Conservation (phyloP, 2,797 vertebrate genomes). For the Cyprinella venusta region DNA sequence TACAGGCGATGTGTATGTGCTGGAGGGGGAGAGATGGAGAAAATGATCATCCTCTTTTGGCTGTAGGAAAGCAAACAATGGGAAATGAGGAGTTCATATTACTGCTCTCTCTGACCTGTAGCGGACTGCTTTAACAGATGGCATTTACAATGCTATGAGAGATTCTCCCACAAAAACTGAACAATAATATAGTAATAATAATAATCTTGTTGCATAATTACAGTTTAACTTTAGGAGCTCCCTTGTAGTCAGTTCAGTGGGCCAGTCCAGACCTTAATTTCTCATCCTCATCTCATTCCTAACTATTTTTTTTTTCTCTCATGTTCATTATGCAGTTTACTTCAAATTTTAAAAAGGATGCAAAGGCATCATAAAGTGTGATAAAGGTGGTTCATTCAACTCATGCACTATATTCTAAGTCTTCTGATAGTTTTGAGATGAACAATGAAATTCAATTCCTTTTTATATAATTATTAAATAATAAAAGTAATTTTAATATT, state of each 20-base stretch:
- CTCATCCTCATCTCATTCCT: not conserved
- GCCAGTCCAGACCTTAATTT: not conserved
- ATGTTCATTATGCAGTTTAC: not conserved
- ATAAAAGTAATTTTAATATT: not conserved
- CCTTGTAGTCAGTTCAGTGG: not conserved
- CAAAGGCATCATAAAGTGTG: not conserved
- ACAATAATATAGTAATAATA: constrained; percentile 18
- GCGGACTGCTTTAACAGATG: constrained; percentile 68
- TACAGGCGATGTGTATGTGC: constrained; percentile 51
- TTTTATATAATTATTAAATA: too few species aligned
- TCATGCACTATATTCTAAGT: not conserved
- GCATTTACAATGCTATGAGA: constrained; percentile 50
- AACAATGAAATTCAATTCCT: not conserved
- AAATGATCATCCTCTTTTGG: constrained; percentile 69
- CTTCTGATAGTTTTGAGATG: not conserved
- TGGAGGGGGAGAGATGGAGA: constrained; percentile 52
- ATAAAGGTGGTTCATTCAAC: not conserved
- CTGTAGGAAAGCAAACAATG: constrained; percentile 80
- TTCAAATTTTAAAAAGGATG: not conserved
- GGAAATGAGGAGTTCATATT: constrained; percentile 79
- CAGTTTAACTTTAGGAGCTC: constrained; percentile 15
- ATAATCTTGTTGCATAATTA: constrained; percentile 40
- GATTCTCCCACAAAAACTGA: constrained; percentile 26
- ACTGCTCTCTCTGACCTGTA: constrained; percentile 72
- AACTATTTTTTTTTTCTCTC: too few species aligned